Percentiles rank a stretch among this genome's conserved stretches.
phyloP scores from a whole-genome alignment of 2,113 vertebrate species.

The Nycticorax nycticorax region DNA sequence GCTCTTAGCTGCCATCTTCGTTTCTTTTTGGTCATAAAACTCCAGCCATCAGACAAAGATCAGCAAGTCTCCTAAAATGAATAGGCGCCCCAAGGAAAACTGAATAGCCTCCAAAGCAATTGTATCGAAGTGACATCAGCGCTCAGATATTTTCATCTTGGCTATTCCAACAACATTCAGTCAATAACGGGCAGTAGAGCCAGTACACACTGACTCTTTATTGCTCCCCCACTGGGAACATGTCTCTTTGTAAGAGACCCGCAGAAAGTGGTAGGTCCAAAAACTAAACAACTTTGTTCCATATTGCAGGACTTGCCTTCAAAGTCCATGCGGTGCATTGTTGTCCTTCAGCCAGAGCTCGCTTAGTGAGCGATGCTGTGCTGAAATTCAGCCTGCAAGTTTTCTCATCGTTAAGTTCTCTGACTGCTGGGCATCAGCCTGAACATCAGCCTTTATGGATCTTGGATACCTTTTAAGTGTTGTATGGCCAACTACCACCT shows the following conservation, averaged over 20 bases:
- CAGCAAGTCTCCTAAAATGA: conserved; percentile 3
- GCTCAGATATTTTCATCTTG: background rate
- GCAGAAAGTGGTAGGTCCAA: background rate
- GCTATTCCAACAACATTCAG: background rate
- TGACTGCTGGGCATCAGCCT: background rate
- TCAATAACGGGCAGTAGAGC: background rate
- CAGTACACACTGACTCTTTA: background rate
- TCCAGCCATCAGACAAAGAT: background rate
- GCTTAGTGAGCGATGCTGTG: background rate
- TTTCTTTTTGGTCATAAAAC: background rate
- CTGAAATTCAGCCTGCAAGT: background rate
- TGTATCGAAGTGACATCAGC: conserved; percentile 14
- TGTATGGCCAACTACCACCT: background rate
- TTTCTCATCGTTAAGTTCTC: background rate
- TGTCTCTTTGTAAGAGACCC: background rate
- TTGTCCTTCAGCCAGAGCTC: background rate
- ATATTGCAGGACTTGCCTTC: background rate
- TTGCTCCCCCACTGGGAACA: background rate
- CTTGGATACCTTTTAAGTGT: background rate
- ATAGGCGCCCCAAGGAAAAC: background rate
- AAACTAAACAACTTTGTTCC: background rate
- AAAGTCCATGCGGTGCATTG: background rate
- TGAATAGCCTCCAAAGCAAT: background rate
- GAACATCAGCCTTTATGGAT: background rate
- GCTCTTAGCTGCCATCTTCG: conserved; percentile 2